Percentiles rank a stretch among this genome's conserved stretches.
Evolutionary conservation across 1,140 invertebrate species (phyloP).

Genomic region (Galendromus occidentalis): DNA sequence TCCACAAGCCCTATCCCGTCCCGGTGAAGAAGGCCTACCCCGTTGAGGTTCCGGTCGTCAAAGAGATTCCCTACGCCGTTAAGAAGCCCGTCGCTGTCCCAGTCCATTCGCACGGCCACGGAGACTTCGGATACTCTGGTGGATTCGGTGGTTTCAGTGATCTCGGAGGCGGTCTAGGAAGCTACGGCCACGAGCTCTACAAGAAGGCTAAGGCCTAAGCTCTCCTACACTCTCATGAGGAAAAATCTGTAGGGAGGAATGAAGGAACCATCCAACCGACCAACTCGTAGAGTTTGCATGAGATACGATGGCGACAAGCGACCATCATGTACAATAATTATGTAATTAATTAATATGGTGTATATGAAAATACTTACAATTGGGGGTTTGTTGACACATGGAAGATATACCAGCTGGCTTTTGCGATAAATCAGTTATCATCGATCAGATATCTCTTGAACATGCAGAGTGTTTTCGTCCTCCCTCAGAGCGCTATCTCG

Average conservation of each 20-base stretch:
- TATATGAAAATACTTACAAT: too few relatives aligned
- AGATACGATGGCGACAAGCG: background rate
- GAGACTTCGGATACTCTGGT: background rate
- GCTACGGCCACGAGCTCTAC: background rate
- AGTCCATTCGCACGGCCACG: background rate
- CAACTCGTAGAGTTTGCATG: background rate
- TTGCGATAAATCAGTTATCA: too few relatives aligned
- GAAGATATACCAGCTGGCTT: too few relatives aligned
- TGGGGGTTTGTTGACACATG: too few relatives aligned
- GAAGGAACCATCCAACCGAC: too few relatives aligned
- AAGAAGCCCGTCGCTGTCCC: constrained; percentile 6
- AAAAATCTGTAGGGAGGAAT: too few relatives aligned
- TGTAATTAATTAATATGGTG: too few relatives aligned
- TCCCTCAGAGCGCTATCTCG: too few relatives aligned
- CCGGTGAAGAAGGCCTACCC: background rate
- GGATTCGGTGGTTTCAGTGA: background rate
- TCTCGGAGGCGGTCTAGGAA: background rate
- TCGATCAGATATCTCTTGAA: too few relatives aligned
- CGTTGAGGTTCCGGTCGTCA: background rate
- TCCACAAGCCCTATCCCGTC: background rate
- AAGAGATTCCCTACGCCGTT: background rate
- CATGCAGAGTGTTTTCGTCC: too few relatives aligned
- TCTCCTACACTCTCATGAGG: too few relatives aligned
- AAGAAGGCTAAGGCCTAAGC: background rate
- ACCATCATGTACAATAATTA: too few relatives aligned